Base-by-base conservation (phyloP, 1,140 invertebrate genomes). In the Drosophila serrata region DNA sequence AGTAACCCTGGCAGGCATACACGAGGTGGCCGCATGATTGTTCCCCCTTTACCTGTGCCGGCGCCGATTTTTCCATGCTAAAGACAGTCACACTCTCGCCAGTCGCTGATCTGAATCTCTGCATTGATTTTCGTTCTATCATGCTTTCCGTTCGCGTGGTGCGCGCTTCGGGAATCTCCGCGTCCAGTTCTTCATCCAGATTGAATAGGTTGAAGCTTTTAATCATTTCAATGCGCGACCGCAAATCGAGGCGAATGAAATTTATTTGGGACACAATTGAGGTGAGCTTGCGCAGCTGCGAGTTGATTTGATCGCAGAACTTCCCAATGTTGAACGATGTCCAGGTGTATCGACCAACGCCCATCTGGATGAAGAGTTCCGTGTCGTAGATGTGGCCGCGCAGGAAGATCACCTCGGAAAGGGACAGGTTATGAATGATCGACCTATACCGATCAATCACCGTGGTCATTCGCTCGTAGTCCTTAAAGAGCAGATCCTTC, bases 331-430 rank as follows among this genome's bases (percentile, higher is more conserved):
- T 95, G 4, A 98, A 93, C 1, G 97, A 97, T 67, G 95, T 96
- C 97, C 97, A 98, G 58, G 96, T 97, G 31, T 97, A 95, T 31
- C 97, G 94, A 7, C 95, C 96, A 0, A 96, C 91, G 8, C 97
- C 97, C 27, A 97, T 96, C 62, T 96, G 94, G 56, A 98, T 96
- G 43, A 95, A 94, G 24, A 95, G 94, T 81, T 97, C 96, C 45
- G 97, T 94, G 40, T 97, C 95, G 81, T 94, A 93, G 5, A 98
- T 94, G 69, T 95, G 95, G 1, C 94, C 93, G 60, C 95, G 95
- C 75, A 97, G 90, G 22, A 97, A 94, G 69, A 95, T 93, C 7
- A 96, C 95, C 87, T 96, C 95, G 0, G 95, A 94, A 7, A 93
- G 84, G 13, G 95, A 95, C 11, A 97, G 91, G 43, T 94, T 94